Base-by-base conservation (phyloP, 2,797 vertebrate genomes). In the Emydoidea blandingii region DNA sequence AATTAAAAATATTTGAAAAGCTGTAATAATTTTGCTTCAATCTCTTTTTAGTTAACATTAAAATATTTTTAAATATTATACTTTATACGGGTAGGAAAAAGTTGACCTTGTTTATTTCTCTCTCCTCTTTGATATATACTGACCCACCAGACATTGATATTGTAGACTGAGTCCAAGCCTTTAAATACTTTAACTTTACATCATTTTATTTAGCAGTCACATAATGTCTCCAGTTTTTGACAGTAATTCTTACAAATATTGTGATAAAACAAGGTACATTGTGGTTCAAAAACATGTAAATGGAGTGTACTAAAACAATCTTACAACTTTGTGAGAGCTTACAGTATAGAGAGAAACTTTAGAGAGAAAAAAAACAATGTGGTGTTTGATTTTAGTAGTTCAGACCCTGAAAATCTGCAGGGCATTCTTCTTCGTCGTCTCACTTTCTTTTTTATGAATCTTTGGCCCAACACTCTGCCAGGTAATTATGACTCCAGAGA, bases 401-500 rank as follows among this genome's bases (percentile, higher is more conserved):
- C 19, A 92, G 49, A 92, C 31, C 15, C n/a, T 90, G 74, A 85
- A 93, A 92, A 90, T 84, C 89, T 89, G 50, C 50, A 83, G 62
- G 47, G 10, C 62, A 78, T 84, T 65, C 53, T 91, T 94, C 47
- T 88, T 79, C 8, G 44, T 49, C 41, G 27, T 74, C 10, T 72
- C 21, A 34, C 34, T 86, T 94, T 91, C 49, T 49, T 91, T 85
- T 91, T 90, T 84, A 85, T 65, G 6, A 92, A 72, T 72, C 56
- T 83, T 91, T 87, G 85, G 31, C 92, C 54, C 47, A 80, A 78
- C 37, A 90, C 52, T 93, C 78, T 86, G 62, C 21, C 37, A 92
- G 47, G 89, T 96, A 96, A 97, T 96, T 96, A 94, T 78, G 89
- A 87, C 91, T 95, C 91, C 83, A 86, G 95, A 95, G 90, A 49